Base-by-base conservation (phyloP, 1,140 invertebrate species). In the Pectinophora gossypiella region DNA sequence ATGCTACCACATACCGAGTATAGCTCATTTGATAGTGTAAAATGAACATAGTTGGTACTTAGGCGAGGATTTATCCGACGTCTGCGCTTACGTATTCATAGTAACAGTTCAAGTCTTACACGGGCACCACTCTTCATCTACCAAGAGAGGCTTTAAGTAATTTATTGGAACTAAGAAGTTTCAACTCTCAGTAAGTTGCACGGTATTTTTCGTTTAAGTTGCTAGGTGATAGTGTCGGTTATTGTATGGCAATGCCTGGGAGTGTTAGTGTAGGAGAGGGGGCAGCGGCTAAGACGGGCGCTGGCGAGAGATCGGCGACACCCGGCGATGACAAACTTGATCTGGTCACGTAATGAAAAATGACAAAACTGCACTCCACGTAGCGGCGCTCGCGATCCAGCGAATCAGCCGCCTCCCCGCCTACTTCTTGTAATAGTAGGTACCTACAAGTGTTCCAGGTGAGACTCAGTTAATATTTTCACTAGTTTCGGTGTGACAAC, bases 271-370 rank as follows among this genome's bases (percentile, higher is more conserved):
- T 32, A 32, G n/a, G 27, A 32, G 2, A 20, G 12, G 23, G n/a
- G 22, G 35, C 6, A 46, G 22, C 51, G 47, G 57, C 54, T 69
- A 62, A 68, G 61, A 54, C 63, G 68, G 67, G 58, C 54, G 35
- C 52, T 48, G 51, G 23, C 16, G 50, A 19, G 23, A 64, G 67
- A 72, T 70, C 54, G 69, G 56, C 52, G 61, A 48, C 55, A 53
- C 54, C 59, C 40, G 61, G 56, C 60, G 57, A 64, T 74, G 72
- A 78, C 73, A 68, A 71, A 79, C 78, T 77, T 89, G 85, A 89
- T 89, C 89, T 82, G 69, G 72, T 85, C 88, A 90, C 88, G 89
- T 90, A 89, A 89, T 89, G 88, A 89, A 90, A 89, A 89, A 89
- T 89, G 85, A 80, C 87, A 81, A 76, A 79, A 88, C 82, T 69